Evolutionary conservation across 1,140 invertebrate genomes (phyloP).

Genomic region (Psix sp.): DNA sequence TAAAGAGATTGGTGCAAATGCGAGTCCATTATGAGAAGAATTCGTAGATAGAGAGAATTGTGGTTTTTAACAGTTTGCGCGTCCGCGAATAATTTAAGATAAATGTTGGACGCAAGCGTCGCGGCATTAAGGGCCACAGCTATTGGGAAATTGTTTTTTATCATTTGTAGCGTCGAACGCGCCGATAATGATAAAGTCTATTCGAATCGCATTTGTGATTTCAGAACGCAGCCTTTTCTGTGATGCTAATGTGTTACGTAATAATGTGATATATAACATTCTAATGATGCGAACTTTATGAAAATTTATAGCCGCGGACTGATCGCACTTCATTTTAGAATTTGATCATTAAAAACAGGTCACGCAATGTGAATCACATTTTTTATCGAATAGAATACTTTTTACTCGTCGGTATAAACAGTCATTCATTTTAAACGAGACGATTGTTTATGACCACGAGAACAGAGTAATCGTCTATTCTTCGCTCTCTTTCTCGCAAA

Average conservation of each 20-base stretch:
- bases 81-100: conserved; percentile 40
- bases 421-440: conserved; percentile 36
- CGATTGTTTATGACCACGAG: too few species aligned
- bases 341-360: conserved; percentile 41
- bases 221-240: conserved; percentile 33
- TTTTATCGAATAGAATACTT: too few species aligned
- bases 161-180: conserved; percentile 34
- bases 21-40: conserved; percentile 18
- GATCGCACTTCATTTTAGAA: conserved; percentile 33
- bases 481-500: too few species aligned
- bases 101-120: conserved; percentile 34
- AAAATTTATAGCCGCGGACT: conserved; percentile 28
- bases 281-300: conserved; percentile 43
- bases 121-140: conserved; percentile 13
- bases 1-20: conserved; percentile 13
- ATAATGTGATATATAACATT: conserved; percentile 45
- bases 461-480: too few species aligned
- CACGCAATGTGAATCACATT: conserved; percentile 22
- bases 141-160: conserved; percentile 45
- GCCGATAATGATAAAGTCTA: conserved; percentile 47
- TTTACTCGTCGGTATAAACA: conserved; percentile 8
- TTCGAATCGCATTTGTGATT: conserved; percentile 52
- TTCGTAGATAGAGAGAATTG: conserved; percentile 24
- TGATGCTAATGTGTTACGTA: conserved; percentile 45
- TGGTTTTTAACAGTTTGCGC: conserved; percentile 19